Evolutionary conservation across 2,888 invertebrate species (phyloP).

Genomic region (Drosophila meridionalis): DNA sequence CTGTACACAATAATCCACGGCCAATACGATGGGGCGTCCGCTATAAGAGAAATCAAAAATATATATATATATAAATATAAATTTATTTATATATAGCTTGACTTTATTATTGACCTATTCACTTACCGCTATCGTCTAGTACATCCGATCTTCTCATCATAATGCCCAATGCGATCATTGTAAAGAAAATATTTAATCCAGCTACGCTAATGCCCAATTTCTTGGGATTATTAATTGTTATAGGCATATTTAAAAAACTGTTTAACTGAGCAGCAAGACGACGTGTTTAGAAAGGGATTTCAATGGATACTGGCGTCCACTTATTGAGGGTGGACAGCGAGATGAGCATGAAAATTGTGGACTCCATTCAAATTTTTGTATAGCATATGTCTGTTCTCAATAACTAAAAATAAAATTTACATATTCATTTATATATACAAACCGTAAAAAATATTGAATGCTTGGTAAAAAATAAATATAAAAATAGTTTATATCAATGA

Average conservation of each 20-base stretch:
- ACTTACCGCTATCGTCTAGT: not conserved
- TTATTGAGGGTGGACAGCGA: not conserved
- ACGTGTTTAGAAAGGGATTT: not conserved
- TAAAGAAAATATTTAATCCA: conserved; percentile 6
- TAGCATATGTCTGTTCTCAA: not conserved
- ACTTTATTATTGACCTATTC: not conserved
- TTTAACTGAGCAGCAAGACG: not conserved
- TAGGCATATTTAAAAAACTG: not conserved
- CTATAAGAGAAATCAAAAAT: not conserved
- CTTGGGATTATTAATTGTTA: not conserved
- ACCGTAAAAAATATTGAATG: not conserved
- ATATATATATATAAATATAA: not conserved
- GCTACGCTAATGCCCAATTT: conserved; percentile 6
- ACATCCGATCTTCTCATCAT: conserved; percentile 5
- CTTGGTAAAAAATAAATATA: not conserved
- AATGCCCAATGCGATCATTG: conserved; percentile 7
- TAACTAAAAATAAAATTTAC: conserved; percentile 5
- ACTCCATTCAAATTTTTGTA: conserved; percentile 2
- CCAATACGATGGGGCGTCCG: not conserved
- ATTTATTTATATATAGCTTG: not conserved
- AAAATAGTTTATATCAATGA: not conserved
- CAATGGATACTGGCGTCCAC: conserved; percentile 2
- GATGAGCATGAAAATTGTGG: conserved; percentile 10
- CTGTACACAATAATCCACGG: conserved; percentile 3
- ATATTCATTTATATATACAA: not conserved